Conservation (phyloP, 1,140 invertebrate species). For the Ladona fulva region DNA sequence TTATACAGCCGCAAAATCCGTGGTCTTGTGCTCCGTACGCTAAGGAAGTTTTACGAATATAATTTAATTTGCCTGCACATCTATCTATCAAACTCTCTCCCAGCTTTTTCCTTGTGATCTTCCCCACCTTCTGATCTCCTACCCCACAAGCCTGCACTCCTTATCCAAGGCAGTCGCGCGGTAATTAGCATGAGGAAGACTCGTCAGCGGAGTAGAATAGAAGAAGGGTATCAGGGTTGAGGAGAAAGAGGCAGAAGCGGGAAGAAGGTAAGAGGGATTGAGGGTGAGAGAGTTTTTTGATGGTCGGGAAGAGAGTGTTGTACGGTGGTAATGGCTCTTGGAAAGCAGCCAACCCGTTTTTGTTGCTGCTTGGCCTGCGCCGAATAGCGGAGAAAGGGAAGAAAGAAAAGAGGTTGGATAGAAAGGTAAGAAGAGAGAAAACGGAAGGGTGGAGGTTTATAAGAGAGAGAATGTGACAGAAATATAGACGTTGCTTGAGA, state of each 20-base stretch:
- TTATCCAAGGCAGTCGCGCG: not conserved
- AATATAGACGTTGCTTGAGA: too few species aligned
- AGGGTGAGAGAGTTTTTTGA: not conserved
- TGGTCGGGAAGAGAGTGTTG: not conserved
- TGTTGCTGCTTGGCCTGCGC: not conserved
- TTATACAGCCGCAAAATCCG: too few species aligned
- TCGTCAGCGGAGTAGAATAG: not conserved
- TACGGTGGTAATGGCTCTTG: not conserved
- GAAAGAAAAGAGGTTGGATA: not conserved
- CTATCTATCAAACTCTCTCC: too few species aligned
- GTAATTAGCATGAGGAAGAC: not conserved
- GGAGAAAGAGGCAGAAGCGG: not conserved
- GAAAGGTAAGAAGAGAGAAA: not conserved
- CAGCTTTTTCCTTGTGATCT: too few species aligned
- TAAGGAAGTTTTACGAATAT: too few species aligned
- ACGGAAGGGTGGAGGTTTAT: not conserved
- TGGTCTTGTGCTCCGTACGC: too few species aligned
- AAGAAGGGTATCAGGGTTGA: not conserved
- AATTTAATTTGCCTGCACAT: too few species aligned
- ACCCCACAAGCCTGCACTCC: not conserved
- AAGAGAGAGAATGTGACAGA: not conserved
- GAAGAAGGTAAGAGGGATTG: not conserved
- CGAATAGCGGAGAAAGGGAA: not conserved
- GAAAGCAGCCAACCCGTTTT: constrained; percentile 2
- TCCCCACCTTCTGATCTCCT: not conserved